A percentile compares a stretch with the other conserved stretches of the same genome.
These are phyloP conservation scores for Drosophila gunungcola DNA, from an alignment of 1,140 invertebrate species.

Conservation along the genomic window DNA sequence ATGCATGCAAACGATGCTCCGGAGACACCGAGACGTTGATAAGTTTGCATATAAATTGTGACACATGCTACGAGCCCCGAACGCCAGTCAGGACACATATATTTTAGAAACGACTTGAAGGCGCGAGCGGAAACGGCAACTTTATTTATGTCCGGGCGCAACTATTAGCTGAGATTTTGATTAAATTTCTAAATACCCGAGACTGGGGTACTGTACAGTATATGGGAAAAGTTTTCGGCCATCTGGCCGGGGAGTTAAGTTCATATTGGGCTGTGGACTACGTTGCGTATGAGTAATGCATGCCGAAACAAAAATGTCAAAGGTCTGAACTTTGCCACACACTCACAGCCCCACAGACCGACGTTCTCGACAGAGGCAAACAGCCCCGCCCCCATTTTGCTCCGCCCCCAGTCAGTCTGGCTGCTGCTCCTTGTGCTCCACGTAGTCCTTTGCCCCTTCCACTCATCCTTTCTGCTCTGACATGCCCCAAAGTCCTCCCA, in stretches of 20 bases:
- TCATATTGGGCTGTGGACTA: constrained; percentile 46
- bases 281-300: constrained; percentile 79
- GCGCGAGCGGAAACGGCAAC: constrained; percentile 19
- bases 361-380: constrained; percentile 67
- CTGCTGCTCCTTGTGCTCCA: constrained; percentile 17
- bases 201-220: not conserved
- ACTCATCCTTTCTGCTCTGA: constrained; percentile 54
- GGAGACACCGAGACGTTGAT: constrained; percentile 76
- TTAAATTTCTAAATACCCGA: constrained; percentile 70
- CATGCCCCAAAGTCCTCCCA: constrained; percentile 79
- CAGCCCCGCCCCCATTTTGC: constrained; percentile 22
- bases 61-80: constrained; percentile 56
- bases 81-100: constrained; percentile 30
- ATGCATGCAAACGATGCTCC: constrained; percentile 74
- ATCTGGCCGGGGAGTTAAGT: constrained; percentile 50
- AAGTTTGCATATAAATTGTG: constrained; percentile 83
- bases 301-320: constrained; percentile 73
- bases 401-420: constrained; percentile 20
- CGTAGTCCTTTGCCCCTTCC: not conserved
- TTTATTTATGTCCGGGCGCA: constrained; percentile 71
- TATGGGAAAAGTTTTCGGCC: constrained; percentile 66
- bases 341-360: constrained; percentile 30
- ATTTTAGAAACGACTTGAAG: constrained; percentile 51
- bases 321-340: constrained; percentile 80
- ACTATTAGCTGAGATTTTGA: constrained; percentile 78